Conservation (phyloP, 2,797 vertebrate species). For the Babyrousa celebensis region DNA sequence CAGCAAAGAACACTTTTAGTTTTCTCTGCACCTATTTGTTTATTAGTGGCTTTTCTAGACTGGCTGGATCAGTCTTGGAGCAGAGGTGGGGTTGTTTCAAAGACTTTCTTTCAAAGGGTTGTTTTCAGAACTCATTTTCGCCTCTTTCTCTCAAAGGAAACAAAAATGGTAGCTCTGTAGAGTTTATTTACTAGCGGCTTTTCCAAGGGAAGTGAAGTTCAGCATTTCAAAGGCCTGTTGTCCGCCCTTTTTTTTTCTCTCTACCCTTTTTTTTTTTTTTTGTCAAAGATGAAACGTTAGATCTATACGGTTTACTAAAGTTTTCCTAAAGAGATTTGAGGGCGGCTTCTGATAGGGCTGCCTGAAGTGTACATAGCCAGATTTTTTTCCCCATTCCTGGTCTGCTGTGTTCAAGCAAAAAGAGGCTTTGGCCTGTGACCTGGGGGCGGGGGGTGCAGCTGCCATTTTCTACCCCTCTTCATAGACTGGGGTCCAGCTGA, state of each 20-base stretch:
- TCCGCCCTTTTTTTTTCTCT: slow-evolving; percentile 1
- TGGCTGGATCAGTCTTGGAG: background rate
- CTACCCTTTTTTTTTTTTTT: slow-evolving; percentile 7
- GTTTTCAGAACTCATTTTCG: background rate
- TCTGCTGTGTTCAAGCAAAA: background rate
- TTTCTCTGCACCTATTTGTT: background rate
- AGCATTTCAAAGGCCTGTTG: slow-evolving; percentile 57
- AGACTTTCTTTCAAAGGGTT: slow-evolving; percentile 61
- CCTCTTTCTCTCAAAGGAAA: background rate
- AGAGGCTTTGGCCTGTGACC: background rate
- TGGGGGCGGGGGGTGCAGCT: background rate
- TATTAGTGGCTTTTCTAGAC: background rate
- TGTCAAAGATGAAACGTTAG: slow-evolving; percentile 39
- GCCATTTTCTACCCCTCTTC: background rate
- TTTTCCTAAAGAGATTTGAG: background rate
- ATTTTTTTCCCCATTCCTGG: no score
- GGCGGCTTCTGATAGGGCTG: background rate
- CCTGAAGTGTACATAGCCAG: background rate
- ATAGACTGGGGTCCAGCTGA: background rate
- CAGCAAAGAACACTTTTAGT: background rate
- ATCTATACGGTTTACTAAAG: background rate
- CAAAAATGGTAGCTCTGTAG: background rate
- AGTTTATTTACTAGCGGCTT: slow-evolving; percentile 36
- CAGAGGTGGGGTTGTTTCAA: background rate
- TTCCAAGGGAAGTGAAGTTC: slow-evolving; percentile 37